Evolutionary conservation across 92 coral and sea anemone species (phyloP).

Genomic region (Epizoanthus scotinus): DNA sequence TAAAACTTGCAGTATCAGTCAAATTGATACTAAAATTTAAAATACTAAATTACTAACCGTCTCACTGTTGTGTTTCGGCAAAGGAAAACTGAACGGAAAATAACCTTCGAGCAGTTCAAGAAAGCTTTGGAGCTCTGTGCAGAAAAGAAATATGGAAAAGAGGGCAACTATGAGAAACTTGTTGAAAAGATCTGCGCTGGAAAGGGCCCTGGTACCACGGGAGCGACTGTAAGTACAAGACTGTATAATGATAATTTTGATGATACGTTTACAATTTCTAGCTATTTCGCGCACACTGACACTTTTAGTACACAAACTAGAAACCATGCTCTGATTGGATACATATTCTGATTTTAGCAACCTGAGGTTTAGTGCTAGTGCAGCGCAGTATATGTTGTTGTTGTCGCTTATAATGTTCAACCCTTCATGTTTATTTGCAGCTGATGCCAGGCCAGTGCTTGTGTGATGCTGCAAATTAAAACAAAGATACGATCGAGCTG

Average conservation of each 20-base stretch:
- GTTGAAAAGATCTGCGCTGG: slow-evolving; percentile 75
- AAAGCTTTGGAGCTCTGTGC: slow-evolving; percentile 76
- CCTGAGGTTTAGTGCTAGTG: too few relatives aligned
- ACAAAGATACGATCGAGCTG: too few relatives aligned
- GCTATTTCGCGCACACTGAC: neutral
- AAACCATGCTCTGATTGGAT: too few relatives aligned
- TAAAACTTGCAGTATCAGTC: neutral
- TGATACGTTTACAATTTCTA: too few relatives aligned
- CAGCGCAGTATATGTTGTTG: too few relatives aligned
- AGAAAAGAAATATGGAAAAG: slow-evolving; percentile 75
- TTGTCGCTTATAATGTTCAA: too few relatives aligned
- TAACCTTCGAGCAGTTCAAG: slow-evolving; percentile 70
- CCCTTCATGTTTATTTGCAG: too few relatives aligned
- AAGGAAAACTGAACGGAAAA: slow-evolving; percentile 92
- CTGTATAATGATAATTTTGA: too few relatives aligned
- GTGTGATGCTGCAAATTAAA: too few relatives aligned
- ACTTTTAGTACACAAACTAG: neutral
- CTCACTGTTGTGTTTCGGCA: neutral
- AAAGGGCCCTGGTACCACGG: slow-evolving; percentile 76
- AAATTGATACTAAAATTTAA: neutral
- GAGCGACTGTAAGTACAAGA: slow-evolving; percentile 78
- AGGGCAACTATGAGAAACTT: slow-evolving; percentile 56
- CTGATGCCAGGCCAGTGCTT: too few relatives aligned
- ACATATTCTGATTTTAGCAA: too few relatives aligned
- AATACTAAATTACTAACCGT: neutral